Evolutionary conservation across 1,140 invertebrate genomes (phyloP).

Genomic region (Archivesica marissinica): DNA sequence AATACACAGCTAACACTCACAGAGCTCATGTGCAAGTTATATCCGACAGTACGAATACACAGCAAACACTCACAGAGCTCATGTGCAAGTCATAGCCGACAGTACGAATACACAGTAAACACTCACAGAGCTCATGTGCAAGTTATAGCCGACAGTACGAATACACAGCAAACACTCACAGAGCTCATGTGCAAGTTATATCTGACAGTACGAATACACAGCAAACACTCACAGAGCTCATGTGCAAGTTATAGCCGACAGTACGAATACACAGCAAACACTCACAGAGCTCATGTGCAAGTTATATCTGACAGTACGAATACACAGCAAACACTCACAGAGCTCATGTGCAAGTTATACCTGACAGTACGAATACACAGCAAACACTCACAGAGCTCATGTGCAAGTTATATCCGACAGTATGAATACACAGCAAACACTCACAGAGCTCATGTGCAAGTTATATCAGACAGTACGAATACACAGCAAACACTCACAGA

Average conservation of each 20-base stretch:
- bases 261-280: constrained; percentile 58
- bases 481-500: constrained; percentile 43
- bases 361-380: constrained; percentile 60
- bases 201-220: constrained; percentile 60
- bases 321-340: constrained; percentile 47
- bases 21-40: too few species aligned
- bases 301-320: constrained; percentile 57
- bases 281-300: too few species aligned
- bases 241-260: constrained; percentile 46
- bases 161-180: constrained; percentile 50
- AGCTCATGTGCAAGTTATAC: too few species aligned
- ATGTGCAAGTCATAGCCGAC: too few species aligned
- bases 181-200: too few species aligned
- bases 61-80: constrained; percentile 37
- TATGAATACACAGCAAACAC: constrained; percentile 56
- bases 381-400: constrained; percentile 34
- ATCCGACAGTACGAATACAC: constrained; percentile 60
- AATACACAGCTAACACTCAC: constrained; percentile 53
- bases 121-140: too few species aligned
- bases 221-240: constrained; percentile 37
- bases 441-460: too few species aligned
- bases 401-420: constrained; percentile 51
- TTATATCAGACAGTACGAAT: constrained; percentile 58
- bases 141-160: constrained; percentile 54
- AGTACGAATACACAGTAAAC: constrained; percentile 58